Base-by-base conservation (phyloP, 1,140 invertebrate species). In the Trinorchestia longiramus region DNA sequence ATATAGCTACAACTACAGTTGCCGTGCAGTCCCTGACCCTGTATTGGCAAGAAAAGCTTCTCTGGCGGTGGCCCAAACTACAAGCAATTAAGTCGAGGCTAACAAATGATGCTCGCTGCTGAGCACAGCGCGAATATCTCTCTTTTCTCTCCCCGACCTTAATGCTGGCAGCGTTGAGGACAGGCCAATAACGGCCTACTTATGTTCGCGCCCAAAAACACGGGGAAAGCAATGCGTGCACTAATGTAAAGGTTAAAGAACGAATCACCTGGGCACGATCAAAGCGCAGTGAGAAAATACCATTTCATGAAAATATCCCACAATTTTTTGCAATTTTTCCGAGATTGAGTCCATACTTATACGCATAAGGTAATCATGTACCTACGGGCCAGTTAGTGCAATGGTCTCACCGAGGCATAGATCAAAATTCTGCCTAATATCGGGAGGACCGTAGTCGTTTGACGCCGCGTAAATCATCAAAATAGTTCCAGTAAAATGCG, bases 91-190 rank as follows among this genome's bases (percentile, higher is more conserved):
- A 94, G 92, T 94, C 36, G 92, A 40, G 44, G 92, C 92, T 94
- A 94, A 94, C 92, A 94, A 94, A 94, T 94, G 92, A 94, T 94
- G 92, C 44, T 43, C 43, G 41, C 92, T 45, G 43, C 92, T 45
- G 92, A 43, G 92, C 41, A 45, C 92, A 6, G 43, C 15, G 40
- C 43, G 92, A 94, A 94, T 94, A 94, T 45, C 44, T 94, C 44
- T 43, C 92, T 94, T 15, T 94, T 0, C 44, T 94, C 43, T 28
- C 36, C 43, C 40, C 15, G 41, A 90, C 88, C 88, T 42, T 36
- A 42, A 11, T 77, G 62, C 28, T 77, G 62, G 6, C 62, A 28
- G 62, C 15, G 28, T 28, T 36, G 62, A 77, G 11, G 62, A 28
- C 62, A 8, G 62, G 62, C 62, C 62, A 11, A 36, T 36, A 77